Percentiles rank a stretch among this genome's conserved stretches.
Evolutionary conservation across 2,113 vertebrate genomes (phyloP).

Genomic region (Salvator merianae): DNA sequence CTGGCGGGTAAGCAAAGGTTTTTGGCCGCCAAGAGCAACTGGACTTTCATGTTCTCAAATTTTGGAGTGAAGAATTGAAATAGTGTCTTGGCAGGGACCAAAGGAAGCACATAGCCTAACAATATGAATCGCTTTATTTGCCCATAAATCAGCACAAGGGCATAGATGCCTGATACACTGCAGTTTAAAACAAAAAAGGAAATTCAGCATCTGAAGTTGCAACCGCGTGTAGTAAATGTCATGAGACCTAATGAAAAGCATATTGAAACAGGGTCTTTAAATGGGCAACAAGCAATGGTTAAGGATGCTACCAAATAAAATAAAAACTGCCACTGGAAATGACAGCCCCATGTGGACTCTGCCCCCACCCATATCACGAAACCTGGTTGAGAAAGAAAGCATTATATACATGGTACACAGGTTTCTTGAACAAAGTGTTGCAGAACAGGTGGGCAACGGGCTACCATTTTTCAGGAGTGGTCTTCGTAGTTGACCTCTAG

Average conservation of each 20-base stretch:
- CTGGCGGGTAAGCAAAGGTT: slow-evolving; percentile 73
- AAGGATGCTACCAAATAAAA: neutral
- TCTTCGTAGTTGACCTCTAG: neutral
- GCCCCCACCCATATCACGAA: neutral
- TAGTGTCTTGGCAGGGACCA: slow-evolving; percentile 63
- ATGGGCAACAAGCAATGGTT: neutral
- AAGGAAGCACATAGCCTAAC: slow-evolving; percentile 66
- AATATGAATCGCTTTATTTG: slow-evolving; percentile 61
- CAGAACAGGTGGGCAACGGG: too few relatives aligned
- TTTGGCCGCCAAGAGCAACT: slow-evolving; percentile 75
- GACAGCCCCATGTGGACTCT: neutral
- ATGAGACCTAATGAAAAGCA: neutral
- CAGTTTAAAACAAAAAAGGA: neutral
- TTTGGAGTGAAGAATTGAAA: slow-evolving; percentile 72
- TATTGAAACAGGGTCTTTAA: slow-evolving; percentile 20
- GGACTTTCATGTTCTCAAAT: slow-evolving; percentile 77
- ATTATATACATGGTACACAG: too few relatives aligned
- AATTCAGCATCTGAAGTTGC: slow-evolving; percentile 10
- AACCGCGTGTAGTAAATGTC: neutral
- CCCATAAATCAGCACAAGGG: slow-evolving; percentile 44
- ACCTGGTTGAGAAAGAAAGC: neutral
- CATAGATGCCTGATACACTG: slow-evolving; percentile 22
- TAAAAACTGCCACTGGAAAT: neutral
- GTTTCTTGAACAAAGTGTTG: neutral
- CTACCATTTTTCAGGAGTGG: neutral